Evolutionary conservation across 2,113 vertebrate species (phyloP).

Genomic region (Antennarius striatus): DNA sequence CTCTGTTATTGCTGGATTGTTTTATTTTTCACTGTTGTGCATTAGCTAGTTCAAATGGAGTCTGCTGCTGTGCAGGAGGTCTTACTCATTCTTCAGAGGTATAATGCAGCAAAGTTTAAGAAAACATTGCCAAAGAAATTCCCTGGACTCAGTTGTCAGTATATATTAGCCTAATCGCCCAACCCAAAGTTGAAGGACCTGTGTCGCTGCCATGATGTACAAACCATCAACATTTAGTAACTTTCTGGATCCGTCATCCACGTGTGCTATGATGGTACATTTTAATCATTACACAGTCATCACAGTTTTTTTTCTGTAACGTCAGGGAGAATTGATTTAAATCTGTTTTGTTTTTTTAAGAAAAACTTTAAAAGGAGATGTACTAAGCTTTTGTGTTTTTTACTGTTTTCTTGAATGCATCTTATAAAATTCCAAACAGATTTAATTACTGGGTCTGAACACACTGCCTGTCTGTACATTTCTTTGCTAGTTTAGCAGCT

Average conservation of each 20-base stretch:
- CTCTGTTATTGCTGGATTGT: too few species aligned
- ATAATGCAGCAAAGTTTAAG: too few species aligned
- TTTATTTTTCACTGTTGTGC: too few species aligned
- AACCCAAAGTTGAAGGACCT: neutral
- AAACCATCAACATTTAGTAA: neutral
- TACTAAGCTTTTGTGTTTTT: neutral
- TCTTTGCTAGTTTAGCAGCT: neutral
- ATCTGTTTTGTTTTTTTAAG: constrained; percentile 1
- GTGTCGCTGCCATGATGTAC: constrained; percentile 15
- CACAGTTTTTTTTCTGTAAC: neutral
- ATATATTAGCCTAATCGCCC: neutral
- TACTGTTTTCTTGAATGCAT: neutral
- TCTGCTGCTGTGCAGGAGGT: too few species aligned
- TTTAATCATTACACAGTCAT: too few species aligned
- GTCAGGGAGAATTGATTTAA: neutral
- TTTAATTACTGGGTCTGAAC: neutral
- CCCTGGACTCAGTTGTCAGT: too few species aligned
- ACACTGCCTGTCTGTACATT: neutral
- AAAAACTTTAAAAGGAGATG: neutral
- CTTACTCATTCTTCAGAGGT: too few species aligned
- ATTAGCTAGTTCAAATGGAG: too few species aligned
- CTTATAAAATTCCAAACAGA: neutral
- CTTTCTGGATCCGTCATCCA: neutral
- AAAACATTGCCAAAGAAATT: too few species aligned
- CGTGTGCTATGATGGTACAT: neutral